Base-by-base conservation (phyloP, 1,140 invertebrate species). In the Mizuhopecten yessoensis region DNA sequence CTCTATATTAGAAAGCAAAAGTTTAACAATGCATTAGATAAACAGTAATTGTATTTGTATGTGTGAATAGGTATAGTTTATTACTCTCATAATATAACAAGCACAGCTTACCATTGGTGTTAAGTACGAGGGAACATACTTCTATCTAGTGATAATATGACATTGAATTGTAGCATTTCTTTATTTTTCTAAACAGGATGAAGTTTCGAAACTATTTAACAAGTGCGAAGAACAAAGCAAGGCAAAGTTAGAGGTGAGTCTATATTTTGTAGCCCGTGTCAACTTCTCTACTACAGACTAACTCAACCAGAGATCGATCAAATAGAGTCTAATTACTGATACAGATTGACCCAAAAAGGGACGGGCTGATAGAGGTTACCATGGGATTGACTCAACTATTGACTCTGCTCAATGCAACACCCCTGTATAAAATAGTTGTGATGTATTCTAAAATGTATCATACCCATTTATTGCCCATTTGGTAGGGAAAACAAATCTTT, bases 191-290 rank as follows among this genome's bases (percentile, higher is more conserved):
- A 94, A 93, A 17, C 92, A 96, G 96, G 96, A 96, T 86, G 97
- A 97, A 93, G 94, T 97, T 33, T 92, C 93, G 13, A 96, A 96
- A 90, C 91, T 96, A n/a, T 96, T 96, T 88, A 86, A 92, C n/a
- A 94, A 96, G 88, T 94, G 95, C 34, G 93, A 93, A 91, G 95
- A 96, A 89, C 95, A 96, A 91, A 96, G 95, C 88, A 96, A 94
- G 93, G 96, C 95, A 23, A 96, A 97, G 93, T 90, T 97, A 87
- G 95, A 97, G 92, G 96, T 97, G 92, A 93, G 92, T 92, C 34
- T n/a, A 57, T 17, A 39, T 34, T 29, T 1, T 15, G 34, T n/a
- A 75, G 42, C 17, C 42, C 17, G 36, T 39, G 36, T 39, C 36
- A 39, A 39, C 36, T 39, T 39, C 36, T 13, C 13, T 39, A 39